Evolutionary conservation across 2,113 vertebrate species (phyloP).

Genomic region (Rattus rattus): DNA sequence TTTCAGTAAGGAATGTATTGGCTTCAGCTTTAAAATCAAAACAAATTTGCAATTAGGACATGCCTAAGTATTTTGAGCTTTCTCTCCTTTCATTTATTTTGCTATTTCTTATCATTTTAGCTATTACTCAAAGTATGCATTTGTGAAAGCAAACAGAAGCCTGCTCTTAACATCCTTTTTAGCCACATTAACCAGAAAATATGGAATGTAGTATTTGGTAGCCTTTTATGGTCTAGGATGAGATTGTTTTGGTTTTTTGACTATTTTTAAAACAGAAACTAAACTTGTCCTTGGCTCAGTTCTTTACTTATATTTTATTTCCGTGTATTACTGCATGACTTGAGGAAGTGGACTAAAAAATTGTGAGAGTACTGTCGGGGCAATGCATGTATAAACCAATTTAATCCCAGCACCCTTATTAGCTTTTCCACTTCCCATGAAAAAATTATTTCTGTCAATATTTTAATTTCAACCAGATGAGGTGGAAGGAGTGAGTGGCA

Average conservation of each 20-base stretch:
- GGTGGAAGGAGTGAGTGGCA: constrained; percentile 85
- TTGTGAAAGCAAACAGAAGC: not conserved
- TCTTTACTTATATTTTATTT: constrained; percentile 56
- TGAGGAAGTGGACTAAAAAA: constrained; percentile 48
- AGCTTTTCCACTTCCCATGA: constrained; percentile 83
- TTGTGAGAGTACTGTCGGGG: constrained; percentile 67
- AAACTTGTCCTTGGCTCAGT: not conserved
- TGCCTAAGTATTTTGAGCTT: not conserved
- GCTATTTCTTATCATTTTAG: not conserved
- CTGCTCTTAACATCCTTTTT: not conserved
- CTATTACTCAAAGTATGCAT: not conserved
- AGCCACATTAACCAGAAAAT: not conserved
- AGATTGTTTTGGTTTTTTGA: not conserved
- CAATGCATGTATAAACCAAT: constrained; percentile 72
- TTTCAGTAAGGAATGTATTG: not conserved
- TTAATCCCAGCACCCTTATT: constrained; percentile 73
- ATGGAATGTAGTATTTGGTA: not conserved
- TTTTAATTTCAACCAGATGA: constrained; percentile 86
- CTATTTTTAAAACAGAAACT: constrained; percentile 41
- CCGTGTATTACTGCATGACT: constrained; percentile 14
- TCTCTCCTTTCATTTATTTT: not conserved
- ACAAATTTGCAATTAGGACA: not conserved
- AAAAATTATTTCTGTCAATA: constrained; percentile 89
- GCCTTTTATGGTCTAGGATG: not conserved
- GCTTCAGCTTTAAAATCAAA: constrained; percentile 14